phyloP scores from a whole-genome alignment of 2,113 vertebrate genomes.

The Zeus faber region DNA sequence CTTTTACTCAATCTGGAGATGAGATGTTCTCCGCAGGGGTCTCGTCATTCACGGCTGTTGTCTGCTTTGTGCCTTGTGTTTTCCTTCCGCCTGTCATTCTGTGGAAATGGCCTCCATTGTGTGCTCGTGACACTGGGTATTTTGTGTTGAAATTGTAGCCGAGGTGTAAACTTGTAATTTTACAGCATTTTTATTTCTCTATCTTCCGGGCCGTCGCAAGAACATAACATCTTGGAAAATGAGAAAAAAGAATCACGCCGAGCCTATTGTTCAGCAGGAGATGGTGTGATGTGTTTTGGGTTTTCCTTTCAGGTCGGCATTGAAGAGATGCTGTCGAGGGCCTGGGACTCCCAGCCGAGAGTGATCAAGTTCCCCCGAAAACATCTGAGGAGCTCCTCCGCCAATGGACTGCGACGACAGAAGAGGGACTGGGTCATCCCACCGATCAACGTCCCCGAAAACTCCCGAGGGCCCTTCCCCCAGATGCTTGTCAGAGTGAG shows the following conservation, averaged over 20 bases:
- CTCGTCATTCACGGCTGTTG: not conserved
- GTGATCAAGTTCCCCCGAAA: slow-evolving; percentile 80
- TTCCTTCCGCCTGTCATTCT: not conserved
- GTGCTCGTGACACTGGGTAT: no score
- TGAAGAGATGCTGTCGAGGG: slow-evolving; percentile 71
- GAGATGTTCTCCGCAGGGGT: no score
- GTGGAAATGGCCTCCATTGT: slow-evolving; percentile 16
- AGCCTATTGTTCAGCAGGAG: slow-evolving; percentile 15
- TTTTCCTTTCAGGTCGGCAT: slow-evolving; percentile 56
- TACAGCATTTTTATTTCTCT: slow-evolving; percentile 25
- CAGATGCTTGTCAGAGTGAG: slow-evolving; percentile 96
- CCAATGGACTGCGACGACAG: slow-evolving; percentile 84
- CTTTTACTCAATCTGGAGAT: no score
- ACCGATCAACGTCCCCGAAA: slow-evolving; percentile 96
- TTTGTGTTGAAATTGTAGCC: slow-evolving; percentile 25
- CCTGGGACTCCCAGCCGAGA: slow-evolving; percentile 72
- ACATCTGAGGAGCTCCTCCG: slow-evolving; percentile 68
- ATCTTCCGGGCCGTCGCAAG: slow-evolving; percentile 21
- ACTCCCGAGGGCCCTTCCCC: slow-evolving; percentile 93
- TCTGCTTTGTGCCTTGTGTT: not conserved
- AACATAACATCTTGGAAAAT: slow-evolving; percentile 26
- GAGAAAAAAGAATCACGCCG: no score
- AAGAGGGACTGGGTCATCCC: slow-evolving; percentile 99
- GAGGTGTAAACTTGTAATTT: slow-evolving; percentile 31
- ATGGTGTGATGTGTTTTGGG: slow-evolving; percentile 9